Percentiles rank a stretch among this genome's conserved stretches.
phyloP scores from a whole-genome alignment of 2,888 invertebrate species.

The Caenorhabditis panamensis region DNA sequence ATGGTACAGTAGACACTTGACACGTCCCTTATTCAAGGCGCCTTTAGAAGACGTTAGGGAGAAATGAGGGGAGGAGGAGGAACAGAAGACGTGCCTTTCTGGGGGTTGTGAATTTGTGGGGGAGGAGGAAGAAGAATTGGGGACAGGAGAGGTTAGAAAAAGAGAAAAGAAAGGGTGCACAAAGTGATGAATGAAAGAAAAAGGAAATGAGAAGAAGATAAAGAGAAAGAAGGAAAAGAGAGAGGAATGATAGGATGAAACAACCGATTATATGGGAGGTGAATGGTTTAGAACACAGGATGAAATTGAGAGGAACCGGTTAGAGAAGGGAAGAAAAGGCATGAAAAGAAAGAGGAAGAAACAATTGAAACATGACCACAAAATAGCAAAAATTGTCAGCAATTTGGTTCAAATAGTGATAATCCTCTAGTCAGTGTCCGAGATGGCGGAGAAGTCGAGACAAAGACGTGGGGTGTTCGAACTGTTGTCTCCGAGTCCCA shows the following conservation, averaged over 20 bases:
- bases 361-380: background rate
- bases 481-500: slow-evolving; percentile 11
- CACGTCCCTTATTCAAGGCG: slow-evolving; percentile 3
- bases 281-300: too few relatives aligned
- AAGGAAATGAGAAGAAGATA: background rate
- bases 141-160: background rate
- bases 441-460: slow-evolving; percentile 37
- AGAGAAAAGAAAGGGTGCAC: background rate
- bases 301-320: slow-evolving; percentile 9
- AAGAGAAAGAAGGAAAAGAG: background rate
- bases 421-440: slow-evolving; percentile 32
- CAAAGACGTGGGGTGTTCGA: slow-evolving; percentile 22
- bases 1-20: slow-evolving; percentile 6
- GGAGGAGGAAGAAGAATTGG: background rate
- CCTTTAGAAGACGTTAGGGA: slow-evolving; percentile 12
- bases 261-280: background rate
- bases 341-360: background rate
- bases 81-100: background rate
- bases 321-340: slow-evolving; percentile 7
- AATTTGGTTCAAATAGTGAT: background rate
- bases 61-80: background rate
- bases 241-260: slow-evolving; percentile 5
- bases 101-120: background rate
- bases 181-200: background rate
- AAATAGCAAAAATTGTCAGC: background rate